Base-by-base conservation (phyloP, 2,113 vertebrate genomes). In the Hemichromis elongatus region DNA sequence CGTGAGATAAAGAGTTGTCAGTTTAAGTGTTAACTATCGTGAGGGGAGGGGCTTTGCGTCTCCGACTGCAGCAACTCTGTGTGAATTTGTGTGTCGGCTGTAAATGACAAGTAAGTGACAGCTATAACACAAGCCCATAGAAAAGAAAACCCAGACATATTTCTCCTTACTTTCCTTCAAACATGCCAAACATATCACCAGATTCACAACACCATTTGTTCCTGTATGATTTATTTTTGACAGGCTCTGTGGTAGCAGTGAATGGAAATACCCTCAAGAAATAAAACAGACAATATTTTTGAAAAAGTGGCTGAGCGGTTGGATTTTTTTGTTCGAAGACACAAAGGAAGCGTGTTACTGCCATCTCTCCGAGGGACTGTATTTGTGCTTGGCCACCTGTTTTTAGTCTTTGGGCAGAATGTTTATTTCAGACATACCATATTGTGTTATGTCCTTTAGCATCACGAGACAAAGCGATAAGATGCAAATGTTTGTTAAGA, bases 341-440 rank as follows among this genome's bases (percentile, higher is more conserved):
- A 86, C 80, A 89, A 77, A 92, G 45, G 13, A 59, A 90, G 16
- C 35, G 42, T 79, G 55, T 86, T 90, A 66, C 53, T 70, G 47
- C 77, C 82, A 30, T 84, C 53, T 91, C 86, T 88, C 82, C 33
- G 4, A 92, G 86, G 88, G 78, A 80, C 52, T 24, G 42, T 57
- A 14, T 91, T 87, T 89, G 70, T 87, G 82, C 63, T 82, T 70
- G 82, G 88, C 89, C 88, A 93, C 88, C 92, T 86, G 87, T 88
- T 90, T 80, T 80, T 55, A 28, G 56, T 91, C 84, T 86, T 89
- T 81, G 83, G 77, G n/a, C 80, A 54, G 63, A 81, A 16, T 79
- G 90, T 87, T 90, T 82, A 89, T 86, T 83, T 87, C 68, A 84
- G 85, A 83, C 80, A 30, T 4, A 57, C 59, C 79, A 50, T 78